Percentiles rank a stretch among this genome's conserved stretches.
Conservation (phyloP, 2,113 vertebrate genomes). For the Butorides virescens region DNA sequence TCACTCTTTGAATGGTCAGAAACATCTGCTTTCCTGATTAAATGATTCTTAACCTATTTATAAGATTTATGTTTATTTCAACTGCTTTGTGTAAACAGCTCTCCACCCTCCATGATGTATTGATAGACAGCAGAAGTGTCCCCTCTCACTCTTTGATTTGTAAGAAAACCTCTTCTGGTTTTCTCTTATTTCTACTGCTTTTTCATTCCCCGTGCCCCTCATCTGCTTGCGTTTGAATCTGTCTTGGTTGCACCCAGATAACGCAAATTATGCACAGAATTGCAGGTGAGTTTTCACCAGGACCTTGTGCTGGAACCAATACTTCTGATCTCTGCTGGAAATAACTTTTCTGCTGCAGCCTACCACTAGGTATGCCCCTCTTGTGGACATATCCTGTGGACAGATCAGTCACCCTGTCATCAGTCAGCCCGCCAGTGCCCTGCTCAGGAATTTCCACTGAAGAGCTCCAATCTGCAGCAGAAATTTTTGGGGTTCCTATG, state of each 20-base stretch:
- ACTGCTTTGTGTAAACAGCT: background rate
- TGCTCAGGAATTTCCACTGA: background rate
- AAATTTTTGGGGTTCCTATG: background rate
- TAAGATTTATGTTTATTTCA: background rate
- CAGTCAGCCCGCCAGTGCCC: background rate
- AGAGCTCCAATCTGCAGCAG: background rate
- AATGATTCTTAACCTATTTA: background rate
- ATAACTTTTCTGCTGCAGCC: background rate
- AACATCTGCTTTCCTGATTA: background rate
- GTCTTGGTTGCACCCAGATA: background rate
- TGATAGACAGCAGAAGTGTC: background rate
- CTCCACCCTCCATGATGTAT: background rate
- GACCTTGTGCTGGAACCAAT: background rate
- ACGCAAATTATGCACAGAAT: background rate
- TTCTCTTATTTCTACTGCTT: background rate
- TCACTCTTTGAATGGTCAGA: background rate
- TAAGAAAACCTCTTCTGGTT: background rate
- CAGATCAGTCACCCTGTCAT: background rate
- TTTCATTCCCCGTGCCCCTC: background rate
- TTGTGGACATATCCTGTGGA: fast-evolving
- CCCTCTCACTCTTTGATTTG: background rate
- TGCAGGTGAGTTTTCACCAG: background rate
- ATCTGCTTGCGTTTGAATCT: background rate
- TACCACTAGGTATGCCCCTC: background rate
- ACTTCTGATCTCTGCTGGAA: background rate